Evolutionary conservation across 23 tunicate genomes (phyloP).

Genomic region (Trididemnum miniatum): DNA sequence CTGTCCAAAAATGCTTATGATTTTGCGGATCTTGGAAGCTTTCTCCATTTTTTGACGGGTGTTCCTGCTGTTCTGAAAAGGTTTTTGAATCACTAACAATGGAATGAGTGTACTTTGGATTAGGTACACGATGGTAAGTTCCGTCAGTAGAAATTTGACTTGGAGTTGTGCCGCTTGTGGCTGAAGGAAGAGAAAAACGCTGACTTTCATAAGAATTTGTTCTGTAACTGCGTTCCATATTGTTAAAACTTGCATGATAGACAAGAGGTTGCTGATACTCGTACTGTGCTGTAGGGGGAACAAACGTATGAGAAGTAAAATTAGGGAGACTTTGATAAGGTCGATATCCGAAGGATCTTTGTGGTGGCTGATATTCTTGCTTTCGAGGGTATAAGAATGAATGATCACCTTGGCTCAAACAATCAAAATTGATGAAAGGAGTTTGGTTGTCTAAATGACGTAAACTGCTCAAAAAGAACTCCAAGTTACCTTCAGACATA

Average conservation of each 20-base stretch:
- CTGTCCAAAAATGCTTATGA: no score
- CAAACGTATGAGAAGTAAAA: no score
- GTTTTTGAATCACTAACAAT: not conserved
- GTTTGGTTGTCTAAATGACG: constrained; percentile 38
- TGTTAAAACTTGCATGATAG: not conserved
- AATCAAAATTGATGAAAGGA: constrained; percentile 10
- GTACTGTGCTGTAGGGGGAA: no score
- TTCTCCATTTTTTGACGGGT: no score
- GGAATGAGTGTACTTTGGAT: not conserved
- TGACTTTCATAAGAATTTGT: no score
- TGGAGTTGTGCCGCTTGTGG: no score
- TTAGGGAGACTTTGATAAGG: not conserved
- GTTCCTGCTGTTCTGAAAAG: no score
- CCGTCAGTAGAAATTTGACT: no score
- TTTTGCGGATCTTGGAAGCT: no score
- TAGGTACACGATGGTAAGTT: not conserved
- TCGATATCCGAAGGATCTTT: not conserved
- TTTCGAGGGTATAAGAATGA: not conserved
- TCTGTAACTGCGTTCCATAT: no score
- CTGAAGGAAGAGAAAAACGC: no score
- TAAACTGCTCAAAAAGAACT: constrained; percentile 30
- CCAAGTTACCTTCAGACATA: constrained; percentile 42
- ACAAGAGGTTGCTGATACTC: not conserved
- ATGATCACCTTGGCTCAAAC: constrained; percentile 15
- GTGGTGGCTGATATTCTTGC: not conserved